phyloP scores from a whole-genome alignment of 2,888 invertebrate genomes.

The Frankliniella fusca region DNA sequence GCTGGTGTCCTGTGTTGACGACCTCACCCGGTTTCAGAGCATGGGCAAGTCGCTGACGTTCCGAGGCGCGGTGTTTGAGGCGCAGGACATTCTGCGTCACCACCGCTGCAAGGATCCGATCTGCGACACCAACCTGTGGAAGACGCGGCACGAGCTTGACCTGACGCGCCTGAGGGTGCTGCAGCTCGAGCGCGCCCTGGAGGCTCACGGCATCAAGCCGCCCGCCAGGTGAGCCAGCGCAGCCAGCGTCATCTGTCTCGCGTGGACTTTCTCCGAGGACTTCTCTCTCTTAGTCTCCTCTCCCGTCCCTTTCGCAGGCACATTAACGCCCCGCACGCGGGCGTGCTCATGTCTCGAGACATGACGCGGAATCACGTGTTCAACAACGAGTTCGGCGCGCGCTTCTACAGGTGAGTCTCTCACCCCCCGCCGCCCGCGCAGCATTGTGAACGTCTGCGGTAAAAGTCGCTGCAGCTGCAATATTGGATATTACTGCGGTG shows the following conservation, averaged over 20 bases:
- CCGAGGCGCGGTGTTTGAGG: constrained; percentile 72
- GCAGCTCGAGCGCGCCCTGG: constrained; percentile 80
- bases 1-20: neutral
- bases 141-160: constrained; percentile 85
- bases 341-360: constrained; percentile 48
- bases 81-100: constrained; percentile 68
- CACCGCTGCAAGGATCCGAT: constrained; percentile 73
- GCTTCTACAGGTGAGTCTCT: constrained; percentile 47
- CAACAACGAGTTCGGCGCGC: constrained; percentile 48
- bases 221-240: too few relatives aligned
- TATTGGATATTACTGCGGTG: too few relatives aligned
- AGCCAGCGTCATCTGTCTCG: too few relatives aligned
- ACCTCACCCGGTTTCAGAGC: constrained; percentile 47
- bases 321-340: constrained; percentile 38
- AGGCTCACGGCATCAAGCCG: constrained; percentile 75
- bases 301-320: neutral
- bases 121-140: constrained; percentile 82
- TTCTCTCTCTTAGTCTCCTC: neutral
- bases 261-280: too few relatives aligned
- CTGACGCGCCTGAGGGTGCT: constrained; percentile 78
- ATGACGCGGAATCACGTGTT: constrained; percentile 50
- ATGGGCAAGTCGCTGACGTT: constrained; percentile 77
- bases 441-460: too few relatives aligned
- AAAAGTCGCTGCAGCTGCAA: too few relatives aligned
- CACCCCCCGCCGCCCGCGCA: too few relatives aligned